phyloP scores from a whole-genome alignment of 2,797 vertebrate genomes.

The Chiloscyllium punctatum region DNA sequence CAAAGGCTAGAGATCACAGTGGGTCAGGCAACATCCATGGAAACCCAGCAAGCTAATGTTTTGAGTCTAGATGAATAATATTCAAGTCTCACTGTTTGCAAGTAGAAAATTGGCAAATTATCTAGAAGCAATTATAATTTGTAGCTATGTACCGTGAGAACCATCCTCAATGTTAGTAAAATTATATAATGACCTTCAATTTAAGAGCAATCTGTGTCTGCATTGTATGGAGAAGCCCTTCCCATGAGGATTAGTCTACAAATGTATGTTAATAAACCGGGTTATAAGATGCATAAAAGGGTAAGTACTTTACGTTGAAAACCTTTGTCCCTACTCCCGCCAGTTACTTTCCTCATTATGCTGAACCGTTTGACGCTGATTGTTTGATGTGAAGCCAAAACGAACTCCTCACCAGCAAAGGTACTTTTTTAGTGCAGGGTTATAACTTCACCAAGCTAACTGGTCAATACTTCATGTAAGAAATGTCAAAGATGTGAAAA shows the following conservation, averaged over 20 bases:
- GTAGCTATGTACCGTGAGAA: not conserved
- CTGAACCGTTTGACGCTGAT: not conserved
- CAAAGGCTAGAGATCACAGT: too few species aligned
- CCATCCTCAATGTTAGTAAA: not conserved
- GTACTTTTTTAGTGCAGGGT: not conserved
- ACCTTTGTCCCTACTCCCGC: not conserved
- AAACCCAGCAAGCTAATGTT: too few species aligned
- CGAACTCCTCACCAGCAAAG: not conserved
- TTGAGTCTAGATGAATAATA: not conserved
- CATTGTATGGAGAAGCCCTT: not conserved
- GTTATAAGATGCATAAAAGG: not conserved
- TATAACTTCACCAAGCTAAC: not conserved
- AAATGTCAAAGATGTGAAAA: not conserved
- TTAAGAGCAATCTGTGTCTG: not conserved
- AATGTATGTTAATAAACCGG: not conserved
- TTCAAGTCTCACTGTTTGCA: not conserved
- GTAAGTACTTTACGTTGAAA: not conserved
- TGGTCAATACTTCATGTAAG: not conserved
- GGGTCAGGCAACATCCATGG: too few species aligned
- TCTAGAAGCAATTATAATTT: not conserved
- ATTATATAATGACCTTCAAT: not conserved
- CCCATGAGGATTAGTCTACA: not conserved
- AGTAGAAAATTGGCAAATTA: not conserved
- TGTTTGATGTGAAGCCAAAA: not conserved
- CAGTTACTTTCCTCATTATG: not conserved